Conservation (phyloP, 2,113 vertebrate species). For the Talpa occidentalis region DNA sequence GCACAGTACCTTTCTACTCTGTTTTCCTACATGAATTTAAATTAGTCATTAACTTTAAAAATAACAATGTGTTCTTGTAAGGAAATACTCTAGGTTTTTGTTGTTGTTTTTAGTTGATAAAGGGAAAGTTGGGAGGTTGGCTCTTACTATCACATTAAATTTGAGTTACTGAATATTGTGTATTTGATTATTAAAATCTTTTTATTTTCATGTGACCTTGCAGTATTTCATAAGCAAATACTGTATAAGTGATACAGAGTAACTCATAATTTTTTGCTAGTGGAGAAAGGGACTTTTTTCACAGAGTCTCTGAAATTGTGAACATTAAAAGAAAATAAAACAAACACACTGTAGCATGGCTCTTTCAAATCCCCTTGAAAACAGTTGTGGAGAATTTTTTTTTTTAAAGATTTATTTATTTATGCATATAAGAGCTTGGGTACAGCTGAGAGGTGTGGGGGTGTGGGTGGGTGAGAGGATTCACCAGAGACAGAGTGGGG, state of each 20-base stretch:
- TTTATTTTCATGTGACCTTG: constrained; percentile 48
- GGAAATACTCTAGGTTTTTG: background rate
- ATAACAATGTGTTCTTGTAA: constrained; percentile 4
- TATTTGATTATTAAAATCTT: constrained; percentile 39
- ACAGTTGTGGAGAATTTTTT: background rate
- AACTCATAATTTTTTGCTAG: background rate
- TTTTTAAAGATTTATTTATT: no score
- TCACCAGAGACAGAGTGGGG: no score
- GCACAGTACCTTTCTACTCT: background rate
- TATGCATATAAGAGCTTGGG: no score
- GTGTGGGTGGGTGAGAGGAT: no score
- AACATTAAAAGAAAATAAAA: constrained; percentile 42
- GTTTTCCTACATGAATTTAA: constrained; percentile 33
- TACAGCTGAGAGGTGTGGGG: no score
- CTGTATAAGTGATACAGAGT: background rate
- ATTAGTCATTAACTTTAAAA: constrained; percentile 21
- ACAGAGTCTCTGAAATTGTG: background rate
- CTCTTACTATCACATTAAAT: background rate
- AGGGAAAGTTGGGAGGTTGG: background rate
- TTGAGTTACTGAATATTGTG: constrained; percentile 27
- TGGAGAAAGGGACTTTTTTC: background rate
- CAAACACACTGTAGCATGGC: background rate
- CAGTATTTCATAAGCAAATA: background rate
- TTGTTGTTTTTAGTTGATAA: background rate
- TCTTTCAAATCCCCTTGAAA: constrained; percentile 33